Conservation (phyloP, 2,888 invertebrate species). For the Drosophila mercatorum region DNA sequence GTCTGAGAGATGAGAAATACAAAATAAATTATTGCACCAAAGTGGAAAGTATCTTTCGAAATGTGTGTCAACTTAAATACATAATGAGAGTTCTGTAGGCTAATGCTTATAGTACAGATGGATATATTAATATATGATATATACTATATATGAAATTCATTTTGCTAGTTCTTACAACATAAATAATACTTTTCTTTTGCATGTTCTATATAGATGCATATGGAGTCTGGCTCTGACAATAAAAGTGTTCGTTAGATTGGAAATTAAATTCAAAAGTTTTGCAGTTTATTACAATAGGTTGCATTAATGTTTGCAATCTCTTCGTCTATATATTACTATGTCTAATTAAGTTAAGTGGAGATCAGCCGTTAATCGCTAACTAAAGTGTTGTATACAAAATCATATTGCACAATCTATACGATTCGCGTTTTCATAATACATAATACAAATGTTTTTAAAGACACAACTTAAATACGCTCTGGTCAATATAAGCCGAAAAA, state of each 20-base stretch:
- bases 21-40: conserved; percentile 35
- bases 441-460: conserved; percentile 43
- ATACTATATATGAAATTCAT: conserved; percentile 43
- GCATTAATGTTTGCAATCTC: conserved; percentile 32
- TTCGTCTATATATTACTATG: conserved; percentile 43
- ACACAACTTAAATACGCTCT: conserved; percentile 48
- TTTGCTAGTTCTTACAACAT: conserved; percentile 73
- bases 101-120: conserved; percentile 20
- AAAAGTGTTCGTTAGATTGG: conserved; percentile 34
- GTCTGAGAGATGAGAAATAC: conserved; percentile 21
- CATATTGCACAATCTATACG: conserved; percentile 72
- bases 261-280: conserved; percentile 47
- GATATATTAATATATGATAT: conserved; percentile 20
- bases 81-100: conserved; percentile 36
- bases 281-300: conserved; percentile 57
- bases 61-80: conserved; percentile 43
- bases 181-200: conserved; percentile 71
- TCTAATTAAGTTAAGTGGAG: conserved; percentile 77
- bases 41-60: conserved; percentile 48
- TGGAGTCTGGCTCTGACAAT: conserved; percentile 49
- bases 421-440: conserved; percentile 56
- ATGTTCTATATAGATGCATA: conserved; percentile 10
- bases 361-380: conserved; percentile 77
- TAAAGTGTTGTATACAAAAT: conserved; percentile 63
- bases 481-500: conserved; percentile 50